Evolutionary conservation across 2,797 vertebrate species (phyloP).

Genomic region (Tokudaia tokunoshimensis): DNA sequence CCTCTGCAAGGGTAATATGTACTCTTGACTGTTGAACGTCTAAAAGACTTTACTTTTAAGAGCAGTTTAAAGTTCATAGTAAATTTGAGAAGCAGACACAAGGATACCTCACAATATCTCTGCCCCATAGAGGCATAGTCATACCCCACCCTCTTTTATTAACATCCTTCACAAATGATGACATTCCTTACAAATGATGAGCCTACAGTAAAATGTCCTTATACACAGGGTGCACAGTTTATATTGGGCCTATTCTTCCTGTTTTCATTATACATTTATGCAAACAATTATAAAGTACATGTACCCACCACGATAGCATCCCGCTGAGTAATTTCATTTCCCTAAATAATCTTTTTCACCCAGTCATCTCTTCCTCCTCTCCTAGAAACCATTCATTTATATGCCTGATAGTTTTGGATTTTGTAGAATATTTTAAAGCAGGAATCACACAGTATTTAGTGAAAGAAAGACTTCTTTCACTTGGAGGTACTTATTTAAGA

Average conservation of each 20-base stretch:
- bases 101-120: no score
- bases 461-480: not conserved
- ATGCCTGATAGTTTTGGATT: not conserved
- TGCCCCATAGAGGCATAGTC: not conserved
- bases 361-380: not conserved
- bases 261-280: not conserved
- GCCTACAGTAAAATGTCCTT: not conserved
- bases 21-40: not conserved
- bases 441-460: not conserved
- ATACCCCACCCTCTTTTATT: not conserved
- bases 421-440: not conserved
- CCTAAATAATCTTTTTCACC: not conserved
- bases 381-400: not conserved
- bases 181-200: not conserved
- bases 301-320: not conserved
- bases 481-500: not conserved
- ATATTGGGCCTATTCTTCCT: not conserved
- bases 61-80: not conserved
- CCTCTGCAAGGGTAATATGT: no score
- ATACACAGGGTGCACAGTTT: not conserved
- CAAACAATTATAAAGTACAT: not conserved
- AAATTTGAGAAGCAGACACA: not conserved
- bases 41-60: not conserved
- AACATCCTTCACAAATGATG: not conserved
- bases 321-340: not conserved